phyloP scores from a whole-genome alignment of 2,888 invertebrate species.

The Apamea crenata region DNA sequence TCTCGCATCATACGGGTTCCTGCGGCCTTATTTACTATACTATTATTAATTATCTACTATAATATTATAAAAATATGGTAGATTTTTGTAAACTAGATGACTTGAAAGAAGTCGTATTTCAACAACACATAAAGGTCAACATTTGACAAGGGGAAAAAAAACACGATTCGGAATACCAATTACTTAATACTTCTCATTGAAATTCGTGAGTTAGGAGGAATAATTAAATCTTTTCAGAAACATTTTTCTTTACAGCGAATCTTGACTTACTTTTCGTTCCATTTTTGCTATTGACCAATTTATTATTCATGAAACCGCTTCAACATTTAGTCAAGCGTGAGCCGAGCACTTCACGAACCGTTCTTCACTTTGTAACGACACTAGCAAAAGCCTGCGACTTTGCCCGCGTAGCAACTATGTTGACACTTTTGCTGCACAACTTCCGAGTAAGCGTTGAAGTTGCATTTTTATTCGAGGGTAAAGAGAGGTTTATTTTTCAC shows the following conservation, averaged over 20 bases:
- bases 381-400: slow-evolving; percentile 26
- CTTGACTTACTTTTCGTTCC: slow-evolving; percentile 44
- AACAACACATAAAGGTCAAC: slow-evolving; percentile 9
- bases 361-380: slow-evolving; percentile 40
- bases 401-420: slow-evolving; percentile 5
- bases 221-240: slow-evolving; percentile 51
- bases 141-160: background rate
- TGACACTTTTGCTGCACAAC: slow-evolving; percentile 25
- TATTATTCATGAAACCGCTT: slow-evolving; percentile 64
- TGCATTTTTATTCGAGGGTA: slow-evolving; percentile 23
- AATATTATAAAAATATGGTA: background rate
- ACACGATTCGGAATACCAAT: slow-evolving; percentile 17
- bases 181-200: slow-evolving; percentile 33
- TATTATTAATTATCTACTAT: background rate
- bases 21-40: too few relatives aligned
- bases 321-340: slow-evolving; percentile 48
- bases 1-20: too few relatives aligned
- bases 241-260: slow-evolving; percentile 40
- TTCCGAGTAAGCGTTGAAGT: background rate
- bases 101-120: background rate
- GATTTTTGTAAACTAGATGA: background rate
- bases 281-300: slow-evolving; percentile 55
- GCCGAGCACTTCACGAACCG: slow-evolving; percentile 26
- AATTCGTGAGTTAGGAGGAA: slow-evolving; percentile 29
- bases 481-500: background rate